phyloP scores from a whole-genome alignment of 2,113 vertebrate species.

The Saguinus midas region DNA sequence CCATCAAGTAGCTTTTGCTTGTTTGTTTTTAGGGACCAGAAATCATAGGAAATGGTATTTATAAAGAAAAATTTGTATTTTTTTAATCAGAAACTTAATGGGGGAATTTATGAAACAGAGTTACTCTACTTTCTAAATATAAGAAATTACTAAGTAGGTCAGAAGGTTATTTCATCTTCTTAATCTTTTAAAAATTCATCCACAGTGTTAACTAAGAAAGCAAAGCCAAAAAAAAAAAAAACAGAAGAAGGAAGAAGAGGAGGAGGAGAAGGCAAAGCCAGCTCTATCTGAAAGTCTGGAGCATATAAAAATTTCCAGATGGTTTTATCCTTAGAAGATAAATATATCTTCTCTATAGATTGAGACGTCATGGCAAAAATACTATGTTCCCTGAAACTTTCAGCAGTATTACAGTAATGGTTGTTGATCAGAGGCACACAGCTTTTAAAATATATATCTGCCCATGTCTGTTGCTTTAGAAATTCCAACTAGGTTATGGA shows the following conservation, averaged over 20 bases:
- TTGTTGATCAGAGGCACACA: not conserved
- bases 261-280: constrained; percentile 11
- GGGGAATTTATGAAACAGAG: not conserved
- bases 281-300: constrained; percentile 1
- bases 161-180: constrained; percentile 36
- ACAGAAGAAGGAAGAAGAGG: not conserved
- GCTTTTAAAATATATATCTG: not conserved
- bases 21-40: not conserved
- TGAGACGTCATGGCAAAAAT: constrained; percentile 1
- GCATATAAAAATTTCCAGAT: not conserved
- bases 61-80: not conserved
- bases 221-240: constrained; percentile 18
- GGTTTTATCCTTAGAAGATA: not conserved
- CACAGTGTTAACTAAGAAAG: not conserved
- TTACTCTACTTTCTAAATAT: not conserved
- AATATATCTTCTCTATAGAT: not conserved
- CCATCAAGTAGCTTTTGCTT: not conserved
- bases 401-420: not conserved
- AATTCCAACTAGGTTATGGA: not conserved
- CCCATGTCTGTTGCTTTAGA: not conserved
- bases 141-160: not conserved
- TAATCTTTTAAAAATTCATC: constrained; percentile 25
- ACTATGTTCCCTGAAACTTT: not conserved
- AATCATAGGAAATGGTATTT: not conserved
- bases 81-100: constrained; percentile 16